phyloP scores from a whole-genome alignment of 92 coral and sea anemone genomes.

The Palythoa heliodiscus region DNA sequence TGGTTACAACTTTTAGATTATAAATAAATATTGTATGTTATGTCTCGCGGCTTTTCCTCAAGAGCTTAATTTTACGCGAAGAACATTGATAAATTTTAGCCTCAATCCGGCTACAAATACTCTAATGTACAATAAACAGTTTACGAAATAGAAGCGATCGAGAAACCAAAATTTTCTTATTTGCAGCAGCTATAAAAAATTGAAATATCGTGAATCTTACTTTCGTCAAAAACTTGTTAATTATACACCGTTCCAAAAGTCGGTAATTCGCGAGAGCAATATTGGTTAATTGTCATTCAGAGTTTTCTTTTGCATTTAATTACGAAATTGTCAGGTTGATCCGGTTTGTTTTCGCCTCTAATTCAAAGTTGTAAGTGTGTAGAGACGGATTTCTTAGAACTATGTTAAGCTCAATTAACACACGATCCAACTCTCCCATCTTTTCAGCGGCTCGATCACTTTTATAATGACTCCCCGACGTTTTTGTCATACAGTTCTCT shows the following conservation, averaged over 20 bases:
- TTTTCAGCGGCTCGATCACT: neutral
- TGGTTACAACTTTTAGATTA: neutral
- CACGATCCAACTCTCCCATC: neutral
- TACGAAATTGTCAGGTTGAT: slow-evolving; percentile 9
- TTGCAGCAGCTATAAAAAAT: neutral
- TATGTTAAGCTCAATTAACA: slow-evolving; percentile 9
- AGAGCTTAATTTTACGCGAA: slow-evolving; percentile 18
- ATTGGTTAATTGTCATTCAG: neutral
- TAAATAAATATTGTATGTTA: slow-evolving; percentile 7
- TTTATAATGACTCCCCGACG: slow-evolving; percentile 11
- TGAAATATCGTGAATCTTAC: neutral
- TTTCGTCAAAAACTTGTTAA: neutral
- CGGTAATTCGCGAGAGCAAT: slow-evolving; percentile 25
- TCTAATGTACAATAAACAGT: neutral
- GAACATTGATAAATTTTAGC: slow-evolving; percentile 1
- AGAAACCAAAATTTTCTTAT: neutral
- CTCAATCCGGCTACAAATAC: neutral
- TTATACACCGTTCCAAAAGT: neutral
- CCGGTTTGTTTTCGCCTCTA: slow-evolving; percentile 14
- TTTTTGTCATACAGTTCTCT: neutral
- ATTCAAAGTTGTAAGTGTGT: neutral
- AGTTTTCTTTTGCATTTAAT: slow-evolving; percentile 20
- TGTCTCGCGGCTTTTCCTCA: slow-evolving; percentile 46
- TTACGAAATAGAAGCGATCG: neutral
- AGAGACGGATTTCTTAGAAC: neutral